phyloP scores from a whole-genome alignment of 2,797 vertebrate species.

The Channallabes apus region DNA sequence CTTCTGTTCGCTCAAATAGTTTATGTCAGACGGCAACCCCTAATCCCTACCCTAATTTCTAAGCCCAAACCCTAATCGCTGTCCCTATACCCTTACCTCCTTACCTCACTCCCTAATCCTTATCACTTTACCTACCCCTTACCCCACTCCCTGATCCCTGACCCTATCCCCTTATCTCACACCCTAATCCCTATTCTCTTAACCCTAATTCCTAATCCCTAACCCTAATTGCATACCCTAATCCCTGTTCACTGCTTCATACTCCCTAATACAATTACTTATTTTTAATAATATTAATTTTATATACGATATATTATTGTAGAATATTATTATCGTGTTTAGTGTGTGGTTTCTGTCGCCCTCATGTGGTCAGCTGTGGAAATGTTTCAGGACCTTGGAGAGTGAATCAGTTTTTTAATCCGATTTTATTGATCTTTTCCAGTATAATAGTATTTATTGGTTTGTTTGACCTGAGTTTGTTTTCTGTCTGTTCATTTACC shows the following conservation, averaged over 20 bases:
- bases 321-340: not conserved
- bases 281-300: not conserved
- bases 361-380: not conserved
- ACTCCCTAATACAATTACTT: not conserved
- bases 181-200: not conserved
- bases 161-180: not conserved
- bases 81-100: not conserved
- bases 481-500: not conserved
- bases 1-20: not conserved
- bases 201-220: not conserved
- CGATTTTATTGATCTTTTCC: not conserved
- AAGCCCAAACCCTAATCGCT: not conserved
- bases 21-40: not conserved
- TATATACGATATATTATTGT: not conserved
- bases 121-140: not conserved
- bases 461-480: not conserved
- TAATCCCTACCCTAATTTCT: not conserved
- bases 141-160: too few relatives aligned
- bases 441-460: not conserved
- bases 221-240: not conserved
- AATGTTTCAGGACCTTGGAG: slow-evolving; percentile 27
- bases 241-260: not conserved
- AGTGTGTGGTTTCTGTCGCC: not conserved
- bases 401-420: not conserved
- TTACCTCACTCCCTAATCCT: not conserved